Percentiles rank a stretch among this genome's conserved stretches.
These are phyloP conservation scores for Grapholita molesta DNA, from an alignment of 1,140 invertebrate species.

Conservation along the genomic window DNA sequence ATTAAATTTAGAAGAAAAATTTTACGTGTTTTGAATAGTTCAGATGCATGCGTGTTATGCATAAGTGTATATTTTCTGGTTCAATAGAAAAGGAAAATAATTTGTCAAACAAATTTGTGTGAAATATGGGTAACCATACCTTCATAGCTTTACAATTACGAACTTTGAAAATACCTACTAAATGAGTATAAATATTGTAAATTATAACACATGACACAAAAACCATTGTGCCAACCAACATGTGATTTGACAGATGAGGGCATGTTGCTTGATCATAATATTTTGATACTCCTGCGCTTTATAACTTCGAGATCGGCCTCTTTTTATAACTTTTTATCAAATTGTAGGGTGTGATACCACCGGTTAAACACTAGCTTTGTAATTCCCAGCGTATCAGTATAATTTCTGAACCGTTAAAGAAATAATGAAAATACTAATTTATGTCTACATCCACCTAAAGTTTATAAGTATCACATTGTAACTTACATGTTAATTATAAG, in stretches of 20 bases:
- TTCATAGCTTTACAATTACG: no score
- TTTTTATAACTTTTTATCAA: constrained; percentile 22
- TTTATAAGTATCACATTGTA: constrained; percentile 5
- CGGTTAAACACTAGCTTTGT: not conserved
- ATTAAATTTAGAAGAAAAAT: no score
- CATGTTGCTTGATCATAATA: not conserved
- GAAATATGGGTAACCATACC: no score
- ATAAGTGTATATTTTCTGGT: no score
- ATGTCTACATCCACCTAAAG: constrained; percentile 1
- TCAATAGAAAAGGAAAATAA: no score
- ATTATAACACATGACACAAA: no score
- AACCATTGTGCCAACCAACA: no score
- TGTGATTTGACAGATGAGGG: not conserved
- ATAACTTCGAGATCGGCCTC: not conserved
- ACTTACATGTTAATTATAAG: not conserved
- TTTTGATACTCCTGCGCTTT: not conserved
- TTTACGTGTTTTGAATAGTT: no score
- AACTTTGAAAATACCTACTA: no score
- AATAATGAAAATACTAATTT: not conserved
- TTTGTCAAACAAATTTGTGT: no score
- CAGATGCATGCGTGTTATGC: no score
- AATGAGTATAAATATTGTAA: no score
- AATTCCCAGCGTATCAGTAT: not conserved
- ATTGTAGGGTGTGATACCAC: constrained; percentile 10
- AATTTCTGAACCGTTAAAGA: not conserved